Conservation (phyloP, 2,797 vertebrate genomes). For the Microctenopoma stevenorrisi region DNA sequence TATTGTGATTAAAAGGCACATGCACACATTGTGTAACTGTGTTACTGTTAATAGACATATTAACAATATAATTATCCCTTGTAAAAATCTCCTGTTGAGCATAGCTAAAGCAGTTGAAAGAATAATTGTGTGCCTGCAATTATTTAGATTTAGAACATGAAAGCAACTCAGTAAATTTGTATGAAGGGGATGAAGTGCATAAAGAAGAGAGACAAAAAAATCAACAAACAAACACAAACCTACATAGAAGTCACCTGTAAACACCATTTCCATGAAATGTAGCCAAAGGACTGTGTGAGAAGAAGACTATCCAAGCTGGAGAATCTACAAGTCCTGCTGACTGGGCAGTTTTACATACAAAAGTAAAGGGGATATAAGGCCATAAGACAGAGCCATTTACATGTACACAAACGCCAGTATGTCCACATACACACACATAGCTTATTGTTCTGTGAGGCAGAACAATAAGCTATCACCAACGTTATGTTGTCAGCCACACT, state of each 20-base stretch:
- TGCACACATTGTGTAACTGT: too few species aligned
- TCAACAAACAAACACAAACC: background rate
- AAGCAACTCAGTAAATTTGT: too few species aligned
- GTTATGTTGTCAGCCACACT: slow-evolving; percentile 52
- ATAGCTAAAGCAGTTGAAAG: too few species aligned
- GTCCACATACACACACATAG: slow-evolving; percentile 3
- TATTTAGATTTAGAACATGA: background rate
- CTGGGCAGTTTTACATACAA: slow-evolving; percentile 47
- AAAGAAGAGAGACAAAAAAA: background rate
- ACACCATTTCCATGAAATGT: slow-evolving; percentile 56
- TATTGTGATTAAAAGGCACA: too few species aligned
- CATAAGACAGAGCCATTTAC: slow-evolving; percentile 42
- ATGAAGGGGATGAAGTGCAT: background rate
- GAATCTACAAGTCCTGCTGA: slow-evolving; percentile 62
- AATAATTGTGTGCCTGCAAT: too few species aligned
- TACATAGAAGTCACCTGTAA: slow-evolving; percentile 4
- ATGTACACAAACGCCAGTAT: slow-evolving; percentile 14
- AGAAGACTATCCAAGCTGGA: slow-evolving; percentile 31
- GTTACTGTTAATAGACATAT: too few species aligned
- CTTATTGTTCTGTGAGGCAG: slow-evolving; percentile 42
- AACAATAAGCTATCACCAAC: slow-evolving; percentile 45
- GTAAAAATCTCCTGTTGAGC: too few species aligned
- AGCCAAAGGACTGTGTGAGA: slow-evolving; percentile 32
- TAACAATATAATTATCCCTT: too few species aligned
- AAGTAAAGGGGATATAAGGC: slow-evolving; percentile 36